Percentiles rank a stretch among this genome's conserved stretches.
Conservation (phyloP, 2,113 vertebrate genomes). For the Vombatus ursinus region DNA sequence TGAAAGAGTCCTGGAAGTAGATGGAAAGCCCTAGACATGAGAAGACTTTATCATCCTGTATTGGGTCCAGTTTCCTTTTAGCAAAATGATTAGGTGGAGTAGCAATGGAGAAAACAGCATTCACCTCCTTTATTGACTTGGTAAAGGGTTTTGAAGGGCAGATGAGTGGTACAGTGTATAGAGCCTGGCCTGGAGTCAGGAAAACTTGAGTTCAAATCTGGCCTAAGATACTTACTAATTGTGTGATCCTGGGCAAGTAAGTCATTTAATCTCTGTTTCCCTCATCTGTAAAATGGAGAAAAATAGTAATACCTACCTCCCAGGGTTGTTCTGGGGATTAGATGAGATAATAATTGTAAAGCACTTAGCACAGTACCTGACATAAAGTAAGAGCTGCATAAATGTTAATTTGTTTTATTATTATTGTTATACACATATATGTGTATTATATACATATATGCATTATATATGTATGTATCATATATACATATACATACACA, state of each 20-base stretch:
- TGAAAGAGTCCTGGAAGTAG: not conserved
- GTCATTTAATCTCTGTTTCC: not conserved
- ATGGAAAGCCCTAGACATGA: not conserved
- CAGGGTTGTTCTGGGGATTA: not conserved
- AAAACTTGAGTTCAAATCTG: not conserved
- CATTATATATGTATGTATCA: not conserved
- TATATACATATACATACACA: not conserved
- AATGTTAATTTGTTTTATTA: not conserved
- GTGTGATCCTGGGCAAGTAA: not conserved
- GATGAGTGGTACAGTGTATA: not conserved
- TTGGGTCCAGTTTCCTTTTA: not conserved
- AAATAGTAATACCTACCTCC: not conserved
- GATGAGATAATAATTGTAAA: not conserved
- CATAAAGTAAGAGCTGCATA: not conserved
- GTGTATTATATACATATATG: no score
- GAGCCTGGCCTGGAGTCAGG: not conserved
- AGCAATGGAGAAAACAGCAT: not conserved
- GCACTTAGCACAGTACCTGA: not conserved
- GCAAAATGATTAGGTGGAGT: not conserved
- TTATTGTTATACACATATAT: not conserved
- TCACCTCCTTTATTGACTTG: not conserved
- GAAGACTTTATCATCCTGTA: not conserved
- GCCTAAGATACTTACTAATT: not conserved
- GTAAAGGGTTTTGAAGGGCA: not conserved
- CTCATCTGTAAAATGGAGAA: not conserved